Base-by-base conservation (phyloP, 1,140 invertebrate species). In the Arion vulgaris region DNA sequence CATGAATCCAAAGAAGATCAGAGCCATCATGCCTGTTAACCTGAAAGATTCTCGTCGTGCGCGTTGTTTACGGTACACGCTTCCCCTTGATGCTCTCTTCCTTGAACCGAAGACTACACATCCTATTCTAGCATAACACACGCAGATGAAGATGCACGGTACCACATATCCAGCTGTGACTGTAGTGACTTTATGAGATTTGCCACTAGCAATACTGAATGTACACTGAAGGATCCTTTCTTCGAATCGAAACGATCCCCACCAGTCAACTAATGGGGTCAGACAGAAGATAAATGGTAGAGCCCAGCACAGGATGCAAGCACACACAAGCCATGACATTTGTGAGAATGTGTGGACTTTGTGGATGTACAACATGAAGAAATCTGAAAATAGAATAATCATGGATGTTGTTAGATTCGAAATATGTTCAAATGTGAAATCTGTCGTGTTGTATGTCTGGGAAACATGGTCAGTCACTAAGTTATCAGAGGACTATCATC, bases 121-220 rank as follows among this genome's bases (percentile, higher is more conserved):
- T 28, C 89, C 89, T 17, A 90, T 89, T 53, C 89, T 85, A 28
- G 87, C 88, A 68, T 90, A 90, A 76, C 89, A 90, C 75, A 88
- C 86, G 68, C 81, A 81, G 45, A 90, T 89, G 77, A 90, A 90
- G 36, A 89, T 62, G 82, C 88, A 89, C 28, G 89, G 89, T 0
- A 89, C 84, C 17, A 90, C 87, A 53, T 87, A 90, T 26, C 89
- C 89, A 11, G 85, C 51, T 62, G 89, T 90, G 7, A 90, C 86
- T 19, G 83, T 86, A 17, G 83, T 82, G 51, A 89, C 84, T 77
- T 89, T 86, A 79, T 90, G 88, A 17, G 87, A 87, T 71, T 89
- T 87, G 78, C 86, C 17, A 51, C 57, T 62, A 32, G 49, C n/a
- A 62, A 57, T 82, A 76, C 85, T 85, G 83, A 89, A 90, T 0